phyloP scores from a whole-genome alignment of 2,797 vertebrate species.

The Botia kubotai region DNA sequence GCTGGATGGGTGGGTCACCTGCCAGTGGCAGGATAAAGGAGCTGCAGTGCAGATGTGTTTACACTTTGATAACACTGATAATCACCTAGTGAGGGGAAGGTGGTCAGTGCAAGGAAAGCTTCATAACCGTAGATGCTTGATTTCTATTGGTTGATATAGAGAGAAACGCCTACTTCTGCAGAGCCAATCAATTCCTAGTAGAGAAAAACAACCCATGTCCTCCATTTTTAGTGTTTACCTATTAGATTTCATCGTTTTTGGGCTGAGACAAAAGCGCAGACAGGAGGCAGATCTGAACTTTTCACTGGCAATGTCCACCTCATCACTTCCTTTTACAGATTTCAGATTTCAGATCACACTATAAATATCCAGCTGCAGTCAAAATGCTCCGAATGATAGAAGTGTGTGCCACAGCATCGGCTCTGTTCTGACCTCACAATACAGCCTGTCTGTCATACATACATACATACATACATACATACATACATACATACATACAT shows the following conservation, averaged over 20 bases:
- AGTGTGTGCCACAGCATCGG: background rate
- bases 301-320: conserved; percentile 63
- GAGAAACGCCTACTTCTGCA: background rate
- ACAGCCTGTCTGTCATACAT: too few species aligned
- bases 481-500: too few species aligned
- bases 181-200: too few species aligned
- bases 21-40: conserved; percentile 79
- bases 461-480: too few species aligned
- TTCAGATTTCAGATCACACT: conserved; percentile 56
- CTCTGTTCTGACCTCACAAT: background rate
- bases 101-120: conserved; percentile 8
- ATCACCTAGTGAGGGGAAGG: conserved; percentile 51
- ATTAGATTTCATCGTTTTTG: conserved; percentile 62
- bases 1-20: conserved; percentile 84
- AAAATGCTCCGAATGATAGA: conserved; percentile 32
- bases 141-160: conserved; percentile 8
- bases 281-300: conserved; percentile 72
- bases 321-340: conserved; percentile 63
- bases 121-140: background rate
- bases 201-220: too few species aligned
- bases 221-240: too few species aligned
- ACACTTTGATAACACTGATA: conserved; percentile 80
- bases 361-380: conserved; percentile 55
- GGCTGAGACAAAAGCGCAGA: conserved; percentile 75
- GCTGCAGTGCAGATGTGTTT: conserved; percentile 74